These are phyloP conservation scores for Hoplias malabaricus DNA, from an alignment of 2,113 vertebrate genomes.

Conservation along the genomic window DNA sequence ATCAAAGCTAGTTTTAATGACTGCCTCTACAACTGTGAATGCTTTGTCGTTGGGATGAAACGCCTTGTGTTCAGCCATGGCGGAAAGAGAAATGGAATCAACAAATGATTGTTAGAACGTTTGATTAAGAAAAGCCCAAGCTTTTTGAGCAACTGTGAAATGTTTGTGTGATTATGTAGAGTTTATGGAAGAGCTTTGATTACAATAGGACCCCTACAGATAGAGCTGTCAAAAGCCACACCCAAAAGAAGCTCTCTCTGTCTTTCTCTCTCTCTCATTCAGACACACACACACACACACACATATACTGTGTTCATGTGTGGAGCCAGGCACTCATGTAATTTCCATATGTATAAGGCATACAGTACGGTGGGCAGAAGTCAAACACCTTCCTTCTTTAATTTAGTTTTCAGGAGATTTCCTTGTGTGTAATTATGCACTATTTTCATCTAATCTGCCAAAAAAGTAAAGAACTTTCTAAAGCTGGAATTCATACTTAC, in stretches of 20 bases:
- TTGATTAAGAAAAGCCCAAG: background rate
- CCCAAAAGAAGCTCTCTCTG: background rate
- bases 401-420: too few species aligned
- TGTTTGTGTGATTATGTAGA: background rate
- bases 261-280: too few species aligned
- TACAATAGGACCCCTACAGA: background rate
- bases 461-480: too few species aligned
- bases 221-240: background rate
- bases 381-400: too few species aligned
- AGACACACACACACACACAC: constrained; percentile 11
- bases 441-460: too few species aligned
- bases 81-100: background rate
- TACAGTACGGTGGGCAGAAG: too few species aligned
- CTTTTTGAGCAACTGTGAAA: background rate
- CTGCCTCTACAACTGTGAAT: background rate
- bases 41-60: background rate
- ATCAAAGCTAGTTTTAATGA: constrained; percentile 5
- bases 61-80: background rate
- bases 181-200: background rate
- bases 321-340: too few species aligned
- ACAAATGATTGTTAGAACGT: background rate
- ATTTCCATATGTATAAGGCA: too few species aligned
- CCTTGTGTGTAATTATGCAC: too few species aligned
- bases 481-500: too few species aligned
- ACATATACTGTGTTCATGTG: too few species aligned